Evolutionary conservation across 2,797 vertebrate species (phyloP), one percentile per base, ranked within the genome.

Genomic region (Malacoctenus gilli): DNA sequence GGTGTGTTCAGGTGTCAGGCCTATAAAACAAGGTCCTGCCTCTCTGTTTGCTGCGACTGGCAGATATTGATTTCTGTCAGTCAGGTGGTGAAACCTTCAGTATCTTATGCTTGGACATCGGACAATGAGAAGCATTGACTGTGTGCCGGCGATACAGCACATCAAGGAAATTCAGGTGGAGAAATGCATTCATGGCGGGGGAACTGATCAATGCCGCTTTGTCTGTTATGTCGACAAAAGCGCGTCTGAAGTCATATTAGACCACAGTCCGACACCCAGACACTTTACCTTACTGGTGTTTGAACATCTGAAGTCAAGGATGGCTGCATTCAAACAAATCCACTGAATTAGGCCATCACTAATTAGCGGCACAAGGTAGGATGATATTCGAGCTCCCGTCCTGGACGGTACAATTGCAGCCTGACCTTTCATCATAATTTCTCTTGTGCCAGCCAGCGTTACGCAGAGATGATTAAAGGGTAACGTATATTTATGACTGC

Each of bases 61-160:
- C 77, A 75, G 51, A 36, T 76, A 87, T 82, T 65, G 82, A 85
- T 84, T 77, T 61, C 39, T 65, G 52, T 71, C 69, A 15, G 44
- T 75, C 56, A 67, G 7, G 35, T 31, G 51, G 31, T 47, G 43
- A 79, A 50, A 56, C 47, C 56, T 62, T 67, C 13, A 25, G 59
- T 67, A 62, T 78, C 65, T 64, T 57, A 56, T 58, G 38, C 52
- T 66, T 49, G 37, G 46, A 70, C 55, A 34, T 41, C 22, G 53
- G 60, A 79, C 69, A 79, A 72, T 40, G 8, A 65, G 52, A 30
- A 18, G 49, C 40, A 25, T 54, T 12, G 21, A 63, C 57, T 41
- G 44, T 40, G 59, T 40, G 38, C 13, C 55, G 46, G 69, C 57
- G 59, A 71, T 38, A 46, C 53, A n/a, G 57, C 59, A 74, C 49